Conservation (phyloP, 1,140 invertebrate genomes). For the Aphaenogaster floridana region DNA sequence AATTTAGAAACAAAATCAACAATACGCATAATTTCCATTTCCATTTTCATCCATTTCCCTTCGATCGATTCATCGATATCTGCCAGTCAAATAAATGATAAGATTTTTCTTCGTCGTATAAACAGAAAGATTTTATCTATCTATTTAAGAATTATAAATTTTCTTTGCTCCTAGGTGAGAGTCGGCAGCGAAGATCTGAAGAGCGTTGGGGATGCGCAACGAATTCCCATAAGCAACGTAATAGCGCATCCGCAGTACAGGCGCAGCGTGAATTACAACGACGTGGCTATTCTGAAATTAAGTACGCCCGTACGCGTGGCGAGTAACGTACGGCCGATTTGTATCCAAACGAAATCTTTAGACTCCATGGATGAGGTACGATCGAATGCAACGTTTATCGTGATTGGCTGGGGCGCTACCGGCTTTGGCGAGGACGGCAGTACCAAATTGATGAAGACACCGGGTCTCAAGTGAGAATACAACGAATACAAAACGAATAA, state of each 20-base stretch:
- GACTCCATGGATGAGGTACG: constrained; percentile 63
- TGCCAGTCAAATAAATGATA: neutral
- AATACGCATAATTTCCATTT: neutral
- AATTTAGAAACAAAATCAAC: neutral
- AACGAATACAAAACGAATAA: neutral
- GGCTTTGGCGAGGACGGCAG: constrained; percentile 66
- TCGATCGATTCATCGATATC: neutral
- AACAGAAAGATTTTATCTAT: neutral
- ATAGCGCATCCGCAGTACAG: constrained; percentile 85
- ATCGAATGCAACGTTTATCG: constrained; percentile 74
- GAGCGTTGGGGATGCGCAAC: constrained; percentile 72
- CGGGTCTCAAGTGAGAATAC: constrained; percentile 76
- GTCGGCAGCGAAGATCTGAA: constrained; percentile 81
- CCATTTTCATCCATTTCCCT: neutral
- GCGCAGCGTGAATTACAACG: constrained; percentile 84
- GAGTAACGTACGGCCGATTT: constrained; percentile 84
- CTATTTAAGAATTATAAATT: neutral
- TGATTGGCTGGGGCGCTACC: constrained; percentile 82
- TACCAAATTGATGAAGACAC: constrained; percentile 77
- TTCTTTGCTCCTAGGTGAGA: constrained; percentile 41
- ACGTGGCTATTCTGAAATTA: constrained; percentile 87
- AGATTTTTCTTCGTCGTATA: neutral
- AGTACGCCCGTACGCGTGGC: constrained; percentile 74
- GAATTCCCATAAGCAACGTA: constrained; percentile 75
- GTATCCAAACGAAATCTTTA: constrained; percentile 81